A percentile compares a stretch with the other conserved stretches of the same genome.
Conservation (phyloP, 2,888 invertebrate genomes). For the Aelia acuminata region DNA sequence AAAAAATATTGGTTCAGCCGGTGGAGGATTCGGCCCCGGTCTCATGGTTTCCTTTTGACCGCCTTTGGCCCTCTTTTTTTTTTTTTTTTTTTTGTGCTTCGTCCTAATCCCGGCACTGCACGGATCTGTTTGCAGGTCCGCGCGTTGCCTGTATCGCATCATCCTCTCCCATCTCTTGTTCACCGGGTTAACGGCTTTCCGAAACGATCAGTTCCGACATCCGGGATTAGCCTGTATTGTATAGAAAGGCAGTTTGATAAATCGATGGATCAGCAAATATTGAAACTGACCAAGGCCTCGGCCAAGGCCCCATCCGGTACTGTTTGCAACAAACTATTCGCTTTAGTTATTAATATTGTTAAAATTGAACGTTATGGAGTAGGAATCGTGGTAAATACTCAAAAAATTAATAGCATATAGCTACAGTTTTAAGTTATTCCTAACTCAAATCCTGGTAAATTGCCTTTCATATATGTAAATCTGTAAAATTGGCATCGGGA, state of each 20-base stretch:
- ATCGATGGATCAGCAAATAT: not conserved
- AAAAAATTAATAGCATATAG: no score
- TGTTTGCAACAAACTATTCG: no score
- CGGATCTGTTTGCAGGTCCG: not conserved
- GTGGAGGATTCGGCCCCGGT: not conserved
- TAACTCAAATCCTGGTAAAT: no score
- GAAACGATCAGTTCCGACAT: not conserved
- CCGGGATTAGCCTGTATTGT: not conserved
- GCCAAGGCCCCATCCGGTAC: not conserved
- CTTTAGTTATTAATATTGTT: no score
- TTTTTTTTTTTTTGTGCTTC: no score
- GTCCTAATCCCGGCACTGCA: conserved; percentile 12
- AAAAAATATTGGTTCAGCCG: conserved; percentile 55
- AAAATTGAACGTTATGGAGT: no score
- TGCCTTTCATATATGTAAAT: no score
- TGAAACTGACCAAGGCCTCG: not conserved
- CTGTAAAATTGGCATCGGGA: no score
- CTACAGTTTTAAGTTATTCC: no score
- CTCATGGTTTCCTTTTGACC: conserved; percentile 21
- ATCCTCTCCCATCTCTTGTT: not conserved
- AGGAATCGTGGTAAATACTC: no score
- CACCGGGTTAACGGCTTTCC: not conserved
- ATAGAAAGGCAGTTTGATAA: not conserved
- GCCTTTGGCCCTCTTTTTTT: not conserved
- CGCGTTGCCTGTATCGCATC: not conserved